Conservation (phyloP, 2,113 vertebrate genomes). For the Pseudorhombus dupliciocellatus region DNA sequence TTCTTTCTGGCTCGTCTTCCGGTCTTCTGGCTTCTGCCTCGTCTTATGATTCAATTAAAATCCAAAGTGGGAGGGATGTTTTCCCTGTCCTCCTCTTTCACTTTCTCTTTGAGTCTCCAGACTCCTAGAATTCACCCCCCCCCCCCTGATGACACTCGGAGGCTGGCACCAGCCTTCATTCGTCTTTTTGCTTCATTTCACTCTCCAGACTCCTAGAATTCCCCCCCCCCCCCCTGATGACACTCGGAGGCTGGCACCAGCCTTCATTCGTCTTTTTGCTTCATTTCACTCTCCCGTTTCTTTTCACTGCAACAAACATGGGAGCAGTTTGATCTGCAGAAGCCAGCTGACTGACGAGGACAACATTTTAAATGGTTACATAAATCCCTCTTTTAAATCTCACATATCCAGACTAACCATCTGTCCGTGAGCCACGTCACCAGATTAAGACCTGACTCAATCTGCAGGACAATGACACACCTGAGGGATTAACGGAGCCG, state of each 20-base stretch:
- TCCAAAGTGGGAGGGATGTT: constrained; percentile 1
- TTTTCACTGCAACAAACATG: constrained; percentile 12
- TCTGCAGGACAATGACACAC: constrained; percentile 40
- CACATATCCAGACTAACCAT: background rate
- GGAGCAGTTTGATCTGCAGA: constrained; percentile 6
- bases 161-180: constrained; percentile 23
- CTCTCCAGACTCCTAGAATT: background rate
- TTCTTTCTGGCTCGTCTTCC: constrained; percentile 21
- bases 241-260: constrained; percentile 32
- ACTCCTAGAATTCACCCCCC: constrained; percentile 14
- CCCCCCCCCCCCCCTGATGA: constrained; percentile 7
- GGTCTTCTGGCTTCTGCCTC: constrained; percentile 22
- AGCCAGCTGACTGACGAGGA: background rate
- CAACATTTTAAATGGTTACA: background rate
- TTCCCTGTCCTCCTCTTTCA: constrained; percentile 6
- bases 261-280: background rate
- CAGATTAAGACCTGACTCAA: constrained; percentile 44
- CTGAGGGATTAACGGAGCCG: background rate
- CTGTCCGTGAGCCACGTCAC: constrained; percentile 10
- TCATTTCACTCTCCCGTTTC: background rate
- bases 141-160: constrained; percentile 25
- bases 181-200: background rate
- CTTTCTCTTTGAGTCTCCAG: constrained; percentile 10
- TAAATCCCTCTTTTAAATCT: background rate
- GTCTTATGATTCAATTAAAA: constrained; percentile 42